A percentile compares a stretch with the other conserved stretches of the same genome.
Conservation (phyloP, 2,797 vertebrate species). For the Petrocephalus schoutedeni region DNA sequence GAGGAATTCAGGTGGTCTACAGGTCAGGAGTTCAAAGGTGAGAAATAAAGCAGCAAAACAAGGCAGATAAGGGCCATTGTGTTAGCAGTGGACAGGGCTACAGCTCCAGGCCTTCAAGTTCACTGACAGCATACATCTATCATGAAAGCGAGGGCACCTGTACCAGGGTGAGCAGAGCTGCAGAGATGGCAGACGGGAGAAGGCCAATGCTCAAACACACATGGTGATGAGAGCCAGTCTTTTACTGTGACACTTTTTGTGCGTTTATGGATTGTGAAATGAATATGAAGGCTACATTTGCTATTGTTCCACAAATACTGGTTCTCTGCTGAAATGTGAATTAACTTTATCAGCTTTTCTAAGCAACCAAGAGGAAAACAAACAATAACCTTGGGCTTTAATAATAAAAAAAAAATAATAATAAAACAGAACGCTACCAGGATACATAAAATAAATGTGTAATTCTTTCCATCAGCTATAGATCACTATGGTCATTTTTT, state of each 20-base stretch:
- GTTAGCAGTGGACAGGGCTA: slow-evolving; percentile 16
- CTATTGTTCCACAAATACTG: neutral
- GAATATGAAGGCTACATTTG: neutral
- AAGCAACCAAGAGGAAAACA: neutral
- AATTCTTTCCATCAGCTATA: neutral
- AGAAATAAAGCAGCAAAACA: slow-evolving; percentile 34
- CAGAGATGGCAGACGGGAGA: neutral
- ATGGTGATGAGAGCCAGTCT: neutral
- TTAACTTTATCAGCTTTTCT: slow-evolving; percentile 5
- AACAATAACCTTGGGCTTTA: neutral
- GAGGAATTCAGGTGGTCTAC: slow-evolving; percentile 17
- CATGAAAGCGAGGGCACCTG: neutral
- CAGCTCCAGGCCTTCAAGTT: neutral
- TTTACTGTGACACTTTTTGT: neutral
- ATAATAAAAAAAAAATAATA: neutral
- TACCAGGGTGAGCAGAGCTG: neutral
- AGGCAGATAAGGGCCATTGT: slow-evolving; percentile 43
- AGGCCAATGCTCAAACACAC: neutral
- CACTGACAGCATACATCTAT: slow-evolving; percentile 4
- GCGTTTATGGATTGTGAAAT: neutral
- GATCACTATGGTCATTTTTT: neutral
- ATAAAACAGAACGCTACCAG: neutral
- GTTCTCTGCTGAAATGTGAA: neutral
- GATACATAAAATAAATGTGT: neutral
- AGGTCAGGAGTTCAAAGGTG: slow-evolving; percentile 30